Evolutionary conservation across 2,888 invertebrate species (phyloP), one percentile per base, ranked within the genome.

Genomic region (Pseudeuparius sepicola): DNA sequence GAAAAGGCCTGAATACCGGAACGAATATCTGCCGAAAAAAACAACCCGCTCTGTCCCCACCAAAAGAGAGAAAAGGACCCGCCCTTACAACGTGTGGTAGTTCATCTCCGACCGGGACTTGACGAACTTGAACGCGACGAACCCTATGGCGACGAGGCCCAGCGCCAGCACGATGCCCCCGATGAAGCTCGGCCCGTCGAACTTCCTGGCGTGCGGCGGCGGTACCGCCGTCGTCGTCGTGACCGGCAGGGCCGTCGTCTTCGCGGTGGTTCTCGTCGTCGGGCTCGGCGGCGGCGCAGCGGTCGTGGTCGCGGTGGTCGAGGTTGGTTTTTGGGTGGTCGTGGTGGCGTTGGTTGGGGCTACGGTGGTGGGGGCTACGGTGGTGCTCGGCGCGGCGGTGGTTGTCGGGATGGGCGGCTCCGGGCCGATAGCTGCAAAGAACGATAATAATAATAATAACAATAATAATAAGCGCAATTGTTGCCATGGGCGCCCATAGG

Each of bases 51-150:
- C n/a, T n/a, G n/a, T n/a, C n/a, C n/a, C n/a, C n/a, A n/a, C n/a
- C n/a, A n/a, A n/a, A n/a, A n/a, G n/a, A n/a, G n/a, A n/a, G n/a
- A n/a, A n/a, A n/a, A n/a, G n/a, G n/a, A n/a, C n/a, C n/a, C n/a
- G n/a, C n/a, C n/a, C n/a, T 20, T 83, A 90, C 59, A 90, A 76
- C 41, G 87, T 88, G 55, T 86, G 87, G 63, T 90, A 92, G 64
- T 86, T 87, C 48, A 79, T 73, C 60, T 85, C 88, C 38, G 80
- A 80, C 54, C 82, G 77, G 41, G 85, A 79, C 61, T 80, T 84
- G 68, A 88, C 90, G 62, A 88, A 87, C 59, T 87, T 88, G 67
- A 80, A 83, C 20, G 82, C 83, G 52, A 89, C 78, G 61, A 82
- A 77, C 2, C 78, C 78, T 37, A 92, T 79, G 6, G 81, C 86